phyloP scores from a whole-genome alignment of 2,797 vertebrate genomes.

The Coendou prehensilis region DNA sequence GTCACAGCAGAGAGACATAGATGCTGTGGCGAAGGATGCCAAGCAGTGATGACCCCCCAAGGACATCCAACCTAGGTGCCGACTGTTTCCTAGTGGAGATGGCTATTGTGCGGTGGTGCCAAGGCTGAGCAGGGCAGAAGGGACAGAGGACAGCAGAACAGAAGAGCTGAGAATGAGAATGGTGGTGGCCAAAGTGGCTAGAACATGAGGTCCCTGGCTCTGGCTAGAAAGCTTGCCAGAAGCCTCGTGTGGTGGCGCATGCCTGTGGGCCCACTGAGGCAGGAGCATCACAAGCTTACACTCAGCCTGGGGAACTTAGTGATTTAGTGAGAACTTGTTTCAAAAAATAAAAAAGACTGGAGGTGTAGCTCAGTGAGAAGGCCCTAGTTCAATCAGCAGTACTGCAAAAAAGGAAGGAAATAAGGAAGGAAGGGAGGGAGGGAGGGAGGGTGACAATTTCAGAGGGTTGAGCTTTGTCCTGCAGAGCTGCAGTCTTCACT shows the following conservation, averaged over 20 bases:
- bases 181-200: not conserved
- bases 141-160: not conserved
- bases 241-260: not conserved
- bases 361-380: not conserved
- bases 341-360: not conserved
- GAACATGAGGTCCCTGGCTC: not conserved
- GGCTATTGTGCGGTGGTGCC: not conserved
- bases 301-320: not conserved
- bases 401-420: not conserved
- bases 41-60: too few relatives aligned
- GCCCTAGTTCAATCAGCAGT: not conserved
- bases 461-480: not conserved
- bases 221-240: not conserved
- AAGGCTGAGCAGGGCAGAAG: not conserved
- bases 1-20: not conserved
- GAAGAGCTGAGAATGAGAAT: not conserved
- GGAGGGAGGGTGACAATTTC: not conserved
- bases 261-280: not conserved
- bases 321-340: not conserved
- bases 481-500: not conserved
- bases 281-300: not conserved
- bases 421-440: not conserved
- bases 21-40: not conserved
- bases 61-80: not conserved
- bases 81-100: not conserved